A percentile compares a stretch with the other conserved stretches of the same genome.
These are phyloP conservation scores for Hippocampus kuda DNA, from an alignment of 2,797 vertebrate genomes.

Conservation along the genomic window DNA sequence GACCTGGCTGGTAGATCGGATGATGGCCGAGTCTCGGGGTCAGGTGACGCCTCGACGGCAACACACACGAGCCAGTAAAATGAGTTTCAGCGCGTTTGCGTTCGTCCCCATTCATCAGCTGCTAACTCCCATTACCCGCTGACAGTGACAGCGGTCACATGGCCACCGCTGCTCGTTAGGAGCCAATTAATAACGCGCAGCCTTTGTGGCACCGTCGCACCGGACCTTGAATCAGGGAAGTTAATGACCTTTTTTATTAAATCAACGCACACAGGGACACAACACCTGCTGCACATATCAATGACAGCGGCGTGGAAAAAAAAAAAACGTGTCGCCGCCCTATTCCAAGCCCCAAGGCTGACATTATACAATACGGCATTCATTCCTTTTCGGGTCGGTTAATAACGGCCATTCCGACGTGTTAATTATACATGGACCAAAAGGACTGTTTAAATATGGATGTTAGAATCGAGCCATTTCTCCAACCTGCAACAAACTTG, in stretches of 20 bases:
- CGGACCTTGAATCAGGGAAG: conserved; percentile 53
- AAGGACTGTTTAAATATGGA: neutral
- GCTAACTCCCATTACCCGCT: conserved; percentile 47
- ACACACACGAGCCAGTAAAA: conserved; percentile 18
- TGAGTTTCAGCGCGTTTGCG: conserved; percentile 6
- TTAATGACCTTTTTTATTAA: conserved; percentile 59
- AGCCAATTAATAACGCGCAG: conserved; percentile 49
- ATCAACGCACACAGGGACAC: conserved; percentile 32
- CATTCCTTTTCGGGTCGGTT: neutral
- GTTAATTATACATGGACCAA: neutral
- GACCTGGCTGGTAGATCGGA: conserved; percentile 34
- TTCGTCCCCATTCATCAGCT: conserved; percentile 51
- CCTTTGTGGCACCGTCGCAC: conserved; percentile 36
- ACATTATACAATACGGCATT: neutral
- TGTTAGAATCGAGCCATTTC: neutral
- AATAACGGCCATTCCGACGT: neutral
- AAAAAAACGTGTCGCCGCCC: neutral
- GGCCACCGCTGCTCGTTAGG: conserved; percentile 44
- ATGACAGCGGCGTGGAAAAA: conserved; percentile 7
- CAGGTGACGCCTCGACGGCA: conserved; percentile 22
- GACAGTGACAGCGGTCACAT: conserved; percentile 28
- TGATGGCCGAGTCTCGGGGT: conserved; percentile 50
- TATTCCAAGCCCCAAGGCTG: neutral
- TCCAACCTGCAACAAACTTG: neutral
- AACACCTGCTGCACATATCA: conserved; percentile 43